A percentile compares a stretch with the other conserved stretches of the same genome.
phyloP scores from a whole-genome alignment of 1,140 invertebrate genomes.

The Drosophila bocki region DNA sequence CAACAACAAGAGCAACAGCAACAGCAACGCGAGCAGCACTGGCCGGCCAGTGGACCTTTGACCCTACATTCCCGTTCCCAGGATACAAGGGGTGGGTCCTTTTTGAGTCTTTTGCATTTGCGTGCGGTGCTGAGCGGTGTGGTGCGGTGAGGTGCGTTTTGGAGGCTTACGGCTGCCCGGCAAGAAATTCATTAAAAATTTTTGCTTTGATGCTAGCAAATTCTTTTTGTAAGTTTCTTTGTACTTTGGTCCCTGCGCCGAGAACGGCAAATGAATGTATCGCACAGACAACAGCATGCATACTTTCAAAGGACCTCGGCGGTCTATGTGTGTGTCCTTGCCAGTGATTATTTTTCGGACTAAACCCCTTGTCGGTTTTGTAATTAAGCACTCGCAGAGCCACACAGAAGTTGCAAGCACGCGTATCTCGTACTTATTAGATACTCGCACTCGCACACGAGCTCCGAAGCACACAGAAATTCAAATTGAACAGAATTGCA shows the following conservation, averaged over 20 bases:
- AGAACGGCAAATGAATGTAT: constrained; percentile 36
- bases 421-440: constrained; percentile 26
- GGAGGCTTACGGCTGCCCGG: constrained; percentile 67
- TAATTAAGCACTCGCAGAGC: constrained; percentile 59
- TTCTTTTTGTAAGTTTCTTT: constrained; percentile 80
- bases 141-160: constrained; percentile 58
- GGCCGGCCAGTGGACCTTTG: constrained; percentile 42
- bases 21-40: background rate
- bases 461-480: constrained; percentile 10
- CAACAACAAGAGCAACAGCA: constrained; percentile 1
- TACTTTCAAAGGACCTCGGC: constrained; percentile 50
- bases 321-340: constrained; percentile 46
- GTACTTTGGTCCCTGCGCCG: constrained; percentile 35
- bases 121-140: constrained; percentile 23
- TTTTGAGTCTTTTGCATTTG: constrained; percentile 57
- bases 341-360: constrained; percentile 48
- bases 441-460: background rate
- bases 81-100: constrained; percentile 14
- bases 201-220: constrained; percentile 83
- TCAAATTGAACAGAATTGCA: constrained; percentile 57
- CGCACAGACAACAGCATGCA: constrained; percentile 37
- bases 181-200: constrained; percentile 84
- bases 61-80: constrained; percentile 44
- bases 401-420: constrained; percentile 37
- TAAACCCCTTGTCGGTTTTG: constrained; percentile 55